phyloP scores from a whole-genome alignment of 2,797 vertebrate species.

The Sebastiscus tertius region DNA sequence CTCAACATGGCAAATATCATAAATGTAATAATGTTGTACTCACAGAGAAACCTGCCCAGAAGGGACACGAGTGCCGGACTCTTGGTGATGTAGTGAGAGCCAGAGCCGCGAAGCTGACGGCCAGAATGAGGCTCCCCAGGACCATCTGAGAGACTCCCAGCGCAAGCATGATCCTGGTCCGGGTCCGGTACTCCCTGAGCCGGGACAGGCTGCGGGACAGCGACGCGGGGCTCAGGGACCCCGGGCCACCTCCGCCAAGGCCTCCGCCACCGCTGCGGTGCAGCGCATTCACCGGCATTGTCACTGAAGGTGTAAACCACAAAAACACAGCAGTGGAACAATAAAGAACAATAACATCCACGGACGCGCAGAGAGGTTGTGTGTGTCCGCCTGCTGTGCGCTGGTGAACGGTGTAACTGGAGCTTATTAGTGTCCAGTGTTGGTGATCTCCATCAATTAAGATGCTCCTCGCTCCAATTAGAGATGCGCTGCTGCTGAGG shows the following conservation, averaged over 20 bases:
- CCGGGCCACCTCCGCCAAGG: constrained; percentile 68
- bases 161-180: constrained; percentile 93
- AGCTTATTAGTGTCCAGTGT: constrained; percentile 34
- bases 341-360: constrained; percentile 47
- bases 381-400: constrained; percentile 2
- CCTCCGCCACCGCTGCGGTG: constrained; percentile 70
- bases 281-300: constrained; percentile 87
- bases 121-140: constrained; percentile 95
- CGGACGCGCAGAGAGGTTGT: neutral
- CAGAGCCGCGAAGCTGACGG: constrained; percentile 96
- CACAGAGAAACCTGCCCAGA: constrained; percentile 99
- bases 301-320: constrained; percentile 34
- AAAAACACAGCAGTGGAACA: neutral
- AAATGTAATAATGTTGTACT: constrained; percentile 71
- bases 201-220: constrained; percentile 93
- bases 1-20: neutral
- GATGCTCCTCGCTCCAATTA: constrained; percentile 54
- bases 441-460: constrained; percentile 55
- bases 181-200: constrained; percentile 89
- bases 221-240: constrained; percentile 87
- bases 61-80: constrained; percentile 96
- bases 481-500: constrained; percentile 53
- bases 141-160: constrained; percentile 96
- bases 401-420: neutral
- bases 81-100: constrained; percentile 96